Base-by-base conservation (phyloP, 2,888 invertebrate species). In the Pandemis corylana region DNA sequence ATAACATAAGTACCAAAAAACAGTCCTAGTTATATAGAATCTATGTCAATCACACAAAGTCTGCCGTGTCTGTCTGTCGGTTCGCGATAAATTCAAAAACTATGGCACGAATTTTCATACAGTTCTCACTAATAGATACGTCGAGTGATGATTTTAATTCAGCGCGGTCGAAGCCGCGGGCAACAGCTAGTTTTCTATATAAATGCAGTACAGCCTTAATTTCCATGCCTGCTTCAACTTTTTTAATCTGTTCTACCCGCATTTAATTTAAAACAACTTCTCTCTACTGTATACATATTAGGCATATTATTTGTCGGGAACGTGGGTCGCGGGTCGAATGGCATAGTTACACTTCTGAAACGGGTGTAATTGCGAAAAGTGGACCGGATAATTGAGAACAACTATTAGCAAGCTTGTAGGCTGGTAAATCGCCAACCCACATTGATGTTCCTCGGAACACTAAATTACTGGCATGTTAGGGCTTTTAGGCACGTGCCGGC, bases 281-380 rank as follows among this genome's bases (percentile, higher is more conserved):
- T 10, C 59, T 28, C 20, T 20, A 59, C 59, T 59, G 28, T 28
- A 10, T 59, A 20, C 28, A 59, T 53, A 53, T 15, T 53, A 53
- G 53, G 15, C 15, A 20, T 64, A 64, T 20, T 64, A 13, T 20
- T 64, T 20, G 46, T 46, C 13, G 42, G 42, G 42, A 0, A 44
- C 44, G 44, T 6, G 46, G 64, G 63, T 42, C 12, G 44, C 64
- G 44, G 12, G 46, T 44, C 7, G 53, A 64, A 46, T 15, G 36
- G 49, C 61, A 69, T 61, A 62, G 63, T 53, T 63, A 13, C 61
- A 41, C 20, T 51, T 20, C 66, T 66, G 51, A 20, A 64, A 42
- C 13, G 42, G 53, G 41, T 63, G 66, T 66, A 70, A 53, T 63
- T 63, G 63, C 70, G 61, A 63, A 70, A 63, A 70, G 41, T 51